Conservation (phyloP, 92 coral and sea anemone genomes). For the Desmophyllum pertusum region DNA sequence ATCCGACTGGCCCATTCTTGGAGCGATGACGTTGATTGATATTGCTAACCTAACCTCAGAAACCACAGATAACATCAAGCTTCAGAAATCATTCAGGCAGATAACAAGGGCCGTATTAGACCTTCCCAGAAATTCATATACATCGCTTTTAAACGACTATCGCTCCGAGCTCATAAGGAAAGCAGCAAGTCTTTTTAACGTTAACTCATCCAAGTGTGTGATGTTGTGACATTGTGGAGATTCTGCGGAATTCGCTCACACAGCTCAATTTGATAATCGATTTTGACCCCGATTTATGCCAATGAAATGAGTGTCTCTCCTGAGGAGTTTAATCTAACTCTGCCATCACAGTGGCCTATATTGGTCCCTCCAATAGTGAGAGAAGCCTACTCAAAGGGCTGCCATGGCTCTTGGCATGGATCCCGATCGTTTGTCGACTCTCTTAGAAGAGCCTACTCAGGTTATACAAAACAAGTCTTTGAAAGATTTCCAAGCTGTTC, state of each 20-base stretch:
- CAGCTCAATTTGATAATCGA: conserved; percentile 37
- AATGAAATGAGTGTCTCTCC: conserved; percentile 42
- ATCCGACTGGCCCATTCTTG: conserved; percentile 68
- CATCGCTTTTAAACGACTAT: conserved; percentile 16
- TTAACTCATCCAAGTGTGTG: conserved; percentile 61
- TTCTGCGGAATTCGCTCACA: conserved; percentile 52
- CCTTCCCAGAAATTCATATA: conserved; percentile 11
- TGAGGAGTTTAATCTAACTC: conserved; percentile 50
- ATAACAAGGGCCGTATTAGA: conserved; percentile 26
- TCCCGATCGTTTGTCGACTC: conserved; percentile 51
- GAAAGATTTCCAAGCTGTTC: conserved; percentile 32
- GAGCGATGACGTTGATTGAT: conserved; percentile 41
- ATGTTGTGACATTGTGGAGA: conserved; percentile 44
- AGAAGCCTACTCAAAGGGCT: conserved; percentile 49
- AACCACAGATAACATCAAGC: conserved; percentile 13
- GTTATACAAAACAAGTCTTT: conserved; percentile 53
- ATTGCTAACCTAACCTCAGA: conserved; percentile 30
- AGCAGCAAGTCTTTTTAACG: conserved; percentile 53
- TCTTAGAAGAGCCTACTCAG: conserved; percentile 39
- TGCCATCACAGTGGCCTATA: conserved; percentile 69
- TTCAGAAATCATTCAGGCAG: conserved; percentile 27
- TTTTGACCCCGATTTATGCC: conserved; percentile 45
- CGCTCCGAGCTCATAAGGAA: conserved; percentile 27
- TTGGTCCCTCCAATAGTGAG: conserved; percentile 58
- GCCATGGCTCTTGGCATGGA: conserved; percentile 50